These are phyloP conservation scores for Agelas oroides DNA, from an alignment of 37 sponge, comb jelly and placozoan species.

Conservation along the genomic window DNA sequence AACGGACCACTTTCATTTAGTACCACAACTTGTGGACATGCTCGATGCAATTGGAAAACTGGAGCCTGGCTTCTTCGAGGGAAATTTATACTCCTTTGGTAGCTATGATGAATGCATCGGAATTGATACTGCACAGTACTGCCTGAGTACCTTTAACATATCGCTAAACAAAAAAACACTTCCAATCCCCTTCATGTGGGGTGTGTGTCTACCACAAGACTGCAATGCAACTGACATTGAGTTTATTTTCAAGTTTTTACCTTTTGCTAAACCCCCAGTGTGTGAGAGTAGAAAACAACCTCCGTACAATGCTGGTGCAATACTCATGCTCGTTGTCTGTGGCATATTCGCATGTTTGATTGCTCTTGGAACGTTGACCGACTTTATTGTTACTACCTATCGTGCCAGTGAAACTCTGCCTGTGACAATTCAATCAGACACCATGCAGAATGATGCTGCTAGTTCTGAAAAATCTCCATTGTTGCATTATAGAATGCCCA, in stretches of 20 bases:
- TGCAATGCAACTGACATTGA: constrained; percentile 27
- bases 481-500: too few relatives aligned
- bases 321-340: constrained; percentile 62
- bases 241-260: background rate
- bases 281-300: background rate
- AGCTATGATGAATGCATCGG: constrained; percentile 71
- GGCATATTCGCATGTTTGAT: constrained; percentile 32
- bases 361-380: constrained; percentile 16
- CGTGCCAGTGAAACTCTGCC: background rate
- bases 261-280: too few relatives aligned
- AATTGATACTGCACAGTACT: constrained; percentile 49
- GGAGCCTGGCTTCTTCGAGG: constrained; percentile 54
- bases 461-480: too few relatives aligned
- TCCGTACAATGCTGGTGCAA: constrained; percentile 48
- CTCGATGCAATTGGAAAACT: constrained; percentile 36
- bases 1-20: too few relatives aligned
- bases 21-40: background rate
- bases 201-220: constrained; percentile 38
- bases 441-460: background rate
- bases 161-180: background rate
- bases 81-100: constrained; percentile 50
- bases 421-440: background rate
- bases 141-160: background rate
- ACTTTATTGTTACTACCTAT: constrained; percentile 1
- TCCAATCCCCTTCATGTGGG: background rate